phyloP scores from a whole-genome alignment of 2,113 vertebrate species.

The Glaucidium brasilianum region DNA sequence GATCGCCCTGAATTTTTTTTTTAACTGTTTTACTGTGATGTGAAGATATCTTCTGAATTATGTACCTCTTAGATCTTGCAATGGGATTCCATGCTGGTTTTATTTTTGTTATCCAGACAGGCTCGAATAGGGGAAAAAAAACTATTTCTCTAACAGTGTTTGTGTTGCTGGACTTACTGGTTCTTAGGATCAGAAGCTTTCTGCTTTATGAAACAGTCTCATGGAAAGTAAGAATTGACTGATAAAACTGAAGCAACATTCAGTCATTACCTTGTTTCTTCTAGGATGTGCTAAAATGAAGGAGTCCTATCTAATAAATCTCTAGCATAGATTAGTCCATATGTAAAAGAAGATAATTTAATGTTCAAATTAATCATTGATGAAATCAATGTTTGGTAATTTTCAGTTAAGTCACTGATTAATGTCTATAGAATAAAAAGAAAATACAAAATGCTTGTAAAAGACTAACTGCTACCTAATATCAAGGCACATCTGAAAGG shows the following conservation, averaged over 20 bases:
- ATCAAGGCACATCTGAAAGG: background rate
- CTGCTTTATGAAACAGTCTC: background rate
- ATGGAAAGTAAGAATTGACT: background rate
- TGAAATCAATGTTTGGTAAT: background rate
- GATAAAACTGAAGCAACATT: background rate
- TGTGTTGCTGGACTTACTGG: background rate
- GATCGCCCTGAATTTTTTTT: background rate
- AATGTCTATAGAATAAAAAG: background rate
- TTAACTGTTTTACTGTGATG: background rate
- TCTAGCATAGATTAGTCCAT: background rate
- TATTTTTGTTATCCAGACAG: background rate
- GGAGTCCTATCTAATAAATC: background rate
- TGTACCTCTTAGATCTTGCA: background rate
- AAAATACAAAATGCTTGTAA: background rate
- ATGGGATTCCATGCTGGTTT: background rate
- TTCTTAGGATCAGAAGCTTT: background rate
- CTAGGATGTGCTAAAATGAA: background rate
- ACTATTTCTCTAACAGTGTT: background rate
- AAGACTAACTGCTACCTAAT: background rate
- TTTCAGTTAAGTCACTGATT: background rate
- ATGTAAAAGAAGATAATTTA: background rate
- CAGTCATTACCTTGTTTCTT: background rate
- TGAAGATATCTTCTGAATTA: background rate
- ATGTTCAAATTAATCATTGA: background rate
- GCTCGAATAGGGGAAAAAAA: background rate